phyloP scores from a whole-genome alignment of 2,113 vertebrate species.

The Neopipo cinnamomea region DNA sequence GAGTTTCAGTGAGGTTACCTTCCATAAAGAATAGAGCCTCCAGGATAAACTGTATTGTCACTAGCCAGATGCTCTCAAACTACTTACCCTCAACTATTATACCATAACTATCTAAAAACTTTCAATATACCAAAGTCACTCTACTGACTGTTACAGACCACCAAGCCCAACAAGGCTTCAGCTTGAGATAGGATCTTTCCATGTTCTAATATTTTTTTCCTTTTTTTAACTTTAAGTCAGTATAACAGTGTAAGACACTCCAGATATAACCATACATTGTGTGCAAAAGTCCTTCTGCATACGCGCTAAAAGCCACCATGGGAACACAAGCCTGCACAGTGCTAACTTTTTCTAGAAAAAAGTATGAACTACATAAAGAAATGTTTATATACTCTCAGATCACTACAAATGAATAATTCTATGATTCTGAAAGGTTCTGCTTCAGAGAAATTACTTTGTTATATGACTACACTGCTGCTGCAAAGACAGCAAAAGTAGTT shows the following conservation, averaged over 20 bases:
- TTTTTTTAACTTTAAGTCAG: not conserved
- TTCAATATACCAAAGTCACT: not conserved
- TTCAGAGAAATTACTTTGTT: not conserved
- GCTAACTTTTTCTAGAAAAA: not conserved
- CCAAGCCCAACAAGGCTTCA: not conserved
- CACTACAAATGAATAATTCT: not conserved
- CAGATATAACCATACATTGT: rapidly evolving
- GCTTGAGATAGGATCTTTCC: not conserved
- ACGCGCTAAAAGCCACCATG: rapidly evolving
- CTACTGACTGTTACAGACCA: not conserved
- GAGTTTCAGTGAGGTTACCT: not conserved
- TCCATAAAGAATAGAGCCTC: not conserved
- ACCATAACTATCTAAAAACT: not conserved
- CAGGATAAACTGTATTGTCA: not conserved
- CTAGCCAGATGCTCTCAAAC: not conserved
- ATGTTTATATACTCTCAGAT: not conserved
- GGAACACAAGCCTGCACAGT: not conserved
- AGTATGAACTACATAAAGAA: not conserved
- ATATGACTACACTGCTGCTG: not conserved
- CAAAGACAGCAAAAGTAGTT: not conserved
- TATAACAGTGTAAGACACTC: not conserved
- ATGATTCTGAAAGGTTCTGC: not conserved
- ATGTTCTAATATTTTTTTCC: not conserved
- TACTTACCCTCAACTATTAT: not conserved
- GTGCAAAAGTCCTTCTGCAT: not conserved